Evolutionary conservation across 2,113 vertebrate species (phyloP).

Genomic region (Micronisus gabar): DNA sequence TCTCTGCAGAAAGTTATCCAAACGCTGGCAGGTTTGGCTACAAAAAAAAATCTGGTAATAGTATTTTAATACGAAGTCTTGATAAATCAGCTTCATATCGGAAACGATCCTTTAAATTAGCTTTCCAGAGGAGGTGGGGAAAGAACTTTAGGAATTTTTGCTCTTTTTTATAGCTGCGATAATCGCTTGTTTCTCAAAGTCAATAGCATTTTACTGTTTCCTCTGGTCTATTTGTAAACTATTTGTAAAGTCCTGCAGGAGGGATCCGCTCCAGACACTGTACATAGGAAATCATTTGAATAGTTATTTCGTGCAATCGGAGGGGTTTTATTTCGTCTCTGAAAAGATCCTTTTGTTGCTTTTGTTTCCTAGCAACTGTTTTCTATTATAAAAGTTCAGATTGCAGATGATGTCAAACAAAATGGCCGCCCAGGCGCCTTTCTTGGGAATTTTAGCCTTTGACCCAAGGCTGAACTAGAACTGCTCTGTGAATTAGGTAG

Average conservation of each 20-base stretch:
- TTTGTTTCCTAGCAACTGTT: conserved; percentile 55
- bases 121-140: not conserved
- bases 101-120: not conserved
- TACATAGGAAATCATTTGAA: conserved; percentile 55
- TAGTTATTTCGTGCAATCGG: not conserved
- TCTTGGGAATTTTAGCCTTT: conserved; percentile 42
- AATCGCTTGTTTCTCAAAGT: conserved; percentile 55
- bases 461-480: conserved; percentile 60
- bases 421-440: conserved; percentile 36
- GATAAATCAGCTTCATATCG: not conserved
- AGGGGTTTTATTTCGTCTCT: conserved; percentile 22
- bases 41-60: not conserved
- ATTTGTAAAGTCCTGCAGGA: conserved; percentile 63
- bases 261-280: conserved; percentile 36
- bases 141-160: conserved; percentile 18
- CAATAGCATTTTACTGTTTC: conserved; percentile 58
- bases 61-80: not conserved
- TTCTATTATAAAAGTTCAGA: conserved; percentile 32
- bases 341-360: conserved; percentile 43
- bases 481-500: conserved; percentile 87
- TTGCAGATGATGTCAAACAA: conserved; percentile 10
- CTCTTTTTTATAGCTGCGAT: conserved; percentile 11
- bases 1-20: not conserved
- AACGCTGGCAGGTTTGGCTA: not conserved
- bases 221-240: conserved; percentile 47